These are phyloP conservation scores for Bryconaethiops microstoma DNA, from an alignment of 2,797 vertebrate species.

Conservation along the genomic window DNA sequence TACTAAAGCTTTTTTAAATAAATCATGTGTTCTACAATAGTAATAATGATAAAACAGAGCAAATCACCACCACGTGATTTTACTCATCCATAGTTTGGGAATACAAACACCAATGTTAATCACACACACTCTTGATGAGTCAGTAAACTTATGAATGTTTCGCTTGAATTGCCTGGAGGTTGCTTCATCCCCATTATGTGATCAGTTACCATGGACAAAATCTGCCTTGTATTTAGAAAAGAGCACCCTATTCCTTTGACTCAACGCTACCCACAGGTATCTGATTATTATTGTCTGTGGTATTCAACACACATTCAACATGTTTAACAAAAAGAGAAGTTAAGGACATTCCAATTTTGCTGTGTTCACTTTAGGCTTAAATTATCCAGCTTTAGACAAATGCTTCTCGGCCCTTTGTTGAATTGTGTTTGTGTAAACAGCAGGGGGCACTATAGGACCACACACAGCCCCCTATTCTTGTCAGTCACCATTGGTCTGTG, in stretches of 20 bases:
- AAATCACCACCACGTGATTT: too few species aligned
- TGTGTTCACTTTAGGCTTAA: not conserved
- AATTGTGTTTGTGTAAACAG: not conserved
- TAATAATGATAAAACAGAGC: too few species aligned
- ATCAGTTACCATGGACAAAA: too few species aligned
- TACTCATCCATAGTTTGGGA: not conserved
- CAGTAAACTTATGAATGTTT: too few species aligned
- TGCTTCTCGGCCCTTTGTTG: not conserved
- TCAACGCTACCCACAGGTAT: too few species aligned
- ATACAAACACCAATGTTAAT: not conserved
- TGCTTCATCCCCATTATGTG: too few species aligned
- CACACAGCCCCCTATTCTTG: not conserved
- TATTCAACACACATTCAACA: not conserved
- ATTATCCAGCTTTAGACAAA: not conserved
- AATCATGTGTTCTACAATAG: not conserved
- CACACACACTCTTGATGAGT: not conserved
- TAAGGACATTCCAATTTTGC: not conserved
- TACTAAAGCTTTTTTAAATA: not conserved
- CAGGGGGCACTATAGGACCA: not conserved
- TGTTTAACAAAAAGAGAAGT: too few species aligned
- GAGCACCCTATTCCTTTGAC: too few species aligned
- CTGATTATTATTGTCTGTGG: too few species aligned
- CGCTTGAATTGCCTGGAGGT: too few species aligned
- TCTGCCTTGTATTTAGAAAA: too few species aligned
- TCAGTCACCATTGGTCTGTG: not conserved